phyloP scores from a whole-genome alignment of 2,888 invertebrate genomes.

The Acrobasis repandana region DNA sequence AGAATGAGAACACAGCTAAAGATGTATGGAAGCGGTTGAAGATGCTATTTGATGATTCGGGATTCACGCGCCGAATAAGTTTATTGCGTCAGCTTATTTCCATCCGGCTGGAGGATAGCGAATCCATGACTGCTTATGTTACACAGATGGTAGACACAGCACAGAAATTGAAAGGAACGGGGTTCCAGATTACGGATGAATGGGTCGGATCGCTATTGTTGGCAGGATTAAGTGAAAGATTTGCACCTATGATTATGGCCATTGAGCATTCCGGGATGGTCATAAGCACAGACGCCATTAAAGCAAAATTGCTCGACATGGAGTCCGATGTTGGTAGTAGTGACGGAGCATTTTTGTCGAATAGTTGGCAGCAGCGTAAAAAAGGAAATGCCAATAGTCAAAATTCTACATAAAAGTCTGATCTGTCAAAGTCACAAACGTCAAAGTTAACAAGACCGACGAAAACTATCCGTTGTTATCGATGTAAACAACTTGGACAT shows the following conservation, averaged over 20 bases:
- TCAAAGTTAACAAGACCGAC: not conserved
- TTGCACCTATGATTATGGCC: not conserved
- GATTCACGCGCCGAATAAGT: not conserved
- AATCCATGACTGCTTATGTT: not conserved
- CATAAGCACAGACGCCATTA: not conserved
- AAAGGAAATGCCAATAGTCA: not conserved
- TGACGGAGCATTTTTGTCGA: not conserved
- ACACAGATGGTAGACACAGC: not conserved
- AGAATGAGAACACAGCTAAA: not conserved
- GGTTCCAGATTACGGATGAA: not conserved
- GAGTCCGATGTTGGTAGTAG: not conserved
- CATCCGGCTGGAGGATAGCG: not conserved
- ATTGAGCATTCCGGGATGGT: not conserved
- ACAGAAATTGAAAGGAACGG: not conserved
- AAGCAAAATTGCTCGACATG: not conserved
- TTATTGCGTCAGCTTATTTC: not conserved
- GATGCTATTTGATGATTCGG: not conserved
- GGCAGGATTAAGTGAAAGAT: not conserved
- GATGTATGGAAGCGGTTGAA: not conserved
- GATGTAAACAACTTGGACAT: slow-evolving; percentile 30
- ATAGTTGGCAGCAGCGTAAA: no score
- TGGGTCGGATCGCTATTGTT: not conserved
- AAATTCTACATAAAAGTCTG: no score
- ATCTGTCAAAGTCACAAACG: not conserved
- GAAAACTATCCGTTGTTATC: slow-evolving; percentile 24